These are phyloP conservation scores for Piliocolobus tephrosceles DNA, from an alignment of 2,113 vertebrate species.

Conservation along the genomic window DNA sequence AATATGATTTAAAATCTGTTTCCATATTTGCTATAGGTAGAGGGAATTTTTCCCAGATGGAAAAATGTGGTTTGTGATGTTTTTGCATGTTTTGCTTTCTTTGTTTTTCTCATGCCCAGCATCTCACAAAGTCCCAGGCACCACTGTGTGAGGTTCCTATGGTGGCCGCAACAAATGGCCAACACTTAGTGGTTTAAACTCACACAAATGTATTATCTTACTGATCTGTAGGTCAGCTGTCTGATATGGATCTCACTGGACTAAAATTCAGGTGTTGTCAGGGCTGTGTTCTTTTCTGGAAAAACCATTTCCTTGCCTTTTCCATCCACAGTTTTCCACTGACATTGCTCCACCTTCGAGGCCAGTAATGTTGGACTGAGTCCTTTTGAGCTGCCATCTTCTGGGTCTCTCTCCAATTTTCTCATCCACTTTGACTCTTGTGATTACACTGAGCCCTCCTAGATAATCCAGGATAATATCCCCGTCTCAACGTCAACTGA, in stretches of 20 bases:
- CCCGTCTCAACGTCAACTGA: background rate
- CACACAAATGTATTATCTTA: background rate
- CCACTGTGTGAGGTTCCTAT: accelerated
- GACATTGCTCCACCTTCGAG: background rate
- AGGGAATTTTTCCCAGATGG: background rate
- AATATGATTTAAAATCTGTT: background rate
- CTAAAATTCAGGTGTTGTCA: background rate
- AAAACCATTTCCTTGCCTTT: background rate
- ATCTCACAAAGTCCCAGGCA: background rate
- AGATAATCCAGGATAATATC: accelerated
- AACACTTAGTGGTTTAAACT: background rate
- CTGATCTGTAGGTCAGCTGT: background rate
- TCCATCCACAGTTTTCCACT: background rate
- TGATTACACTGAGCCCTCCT: background rate
- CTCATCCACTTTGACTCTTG: background rate
- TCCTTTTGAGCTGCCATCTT: no score
- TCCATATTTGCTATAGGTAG: background rate
- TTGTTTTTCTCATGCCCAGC: background rate
- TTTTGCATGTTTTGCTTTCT: background rate
- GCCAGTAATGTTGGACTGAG: background rate
- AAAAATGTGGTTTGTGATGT: no score
- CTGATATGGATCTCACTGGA: background rate
- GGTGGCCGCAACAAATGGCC: background rate
- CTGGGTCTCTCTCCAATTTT: background rate
- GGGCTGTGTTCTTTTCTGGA: background rate